Base-by-base conservation (phyloP, 2,888 invertebrate species). In the Caenorhabditis auriculariae region DNA sequence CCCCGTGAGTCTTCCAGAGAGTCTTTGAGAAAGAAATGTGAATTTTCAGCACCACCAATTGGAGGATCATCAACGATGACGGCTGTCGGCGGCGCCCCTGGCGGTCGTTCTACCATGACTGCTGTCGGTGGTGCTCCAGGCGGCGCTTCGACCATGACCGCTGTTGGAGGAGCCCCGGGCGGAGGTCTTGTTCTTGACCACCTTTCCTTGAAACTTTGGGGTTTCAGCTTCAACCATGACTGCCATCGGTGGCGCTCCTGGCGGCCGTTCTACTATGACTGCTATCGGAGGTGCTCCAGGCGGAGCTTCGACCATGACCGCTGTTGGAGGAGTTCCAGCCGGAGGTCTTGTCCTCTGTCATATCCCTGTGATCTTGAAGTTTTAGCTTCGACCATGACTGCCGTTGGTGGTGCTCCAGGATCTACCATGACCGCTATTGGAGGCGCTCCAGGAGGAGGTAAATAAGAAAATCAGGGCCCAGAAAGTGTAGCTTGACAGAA, bases 161-260 rank as follows among this genome's bases (percentile, higher is more conserved):
- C 69, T 23, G 58, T 69, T 23, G 65, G 65, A 50, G 69, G 60
- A 37, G 61, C 64, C 4, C 66, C 69, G n/a, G 44, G 23, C 12
- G 61, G 63, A 47, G 60, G 60, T 24, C n/a, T n/a, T n/a, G n/a
- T n/a, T n/a, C n/a, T n/a, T n/a, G n/a, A n/a, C n/a, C n/a, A n/a
- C n/a, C n/a, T n/a, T n/a, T n/a, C n/a, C n/a, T n/a, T n/a, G n/a
- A n/a, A n/a, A n/a, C n/a, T n/a, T n/a, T n/a, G n/a, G n/a, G n/a
- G n/a, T n/a, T n/a, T n/a, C n/a, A n/a, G 44, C 66, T n/a, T 70
- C 70, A 0, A 73, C 72, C 0, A 71, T 71, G 71, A 70, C 69
- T n/a, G 73, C 69, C 28, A 59, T 69, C 23, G 69, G 66, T 32
- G 62, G 54, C 37, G 56, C 56, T 9, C 62, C 67, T 15, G n/a